Base-by-base conservation (phyloP, 2,797 vertebrate species). In the Antennarius maculatus region DNA sequence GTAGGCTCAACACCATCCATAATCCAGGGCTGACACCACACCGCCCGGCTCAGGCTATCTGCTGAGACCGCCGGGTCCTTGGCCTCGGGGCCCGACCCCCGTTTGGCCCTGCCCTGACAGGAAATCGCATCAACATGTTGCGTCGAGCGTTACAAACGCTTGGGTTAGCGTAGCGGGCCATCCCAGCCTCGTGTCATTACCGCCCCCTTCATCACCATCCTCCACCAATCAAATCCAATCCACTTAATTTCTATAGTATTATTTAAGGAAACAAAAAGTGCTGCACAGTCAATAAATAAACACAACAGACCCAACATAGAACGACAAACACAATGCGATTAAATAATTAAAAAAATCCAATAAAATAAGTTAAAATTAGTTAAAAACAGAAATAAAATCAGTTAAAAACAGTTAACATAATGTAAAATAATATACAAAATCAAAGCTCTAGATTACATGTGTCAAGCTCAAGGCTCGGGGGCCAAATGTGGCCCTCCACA, bases 1-100 rank as follows among this genome's bases (percentile, higher is more conserved):
- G 27, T 71, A 75, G 80, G 81, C 85, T 71, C 77, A 53, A 56
- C 52, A 69, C 82, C 91, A 91, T 93, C 90, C 84, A 93, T 93
- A 92, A 93, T 86, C 77, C 77, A 28, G 65, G 61, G 72, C 84
- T 89, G 86, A 91, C 85, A 65, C 77, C 59, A 80, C 85, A 80
- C 80, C 71, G 83, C 70, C 74, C 55, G 43, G 80, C 56, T 59
- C 64, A 17, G 74, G 77, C 67, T 73, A 82, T 81, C 83, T 74
- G 73, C 79, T 41, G 68, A 69, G 82, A 86, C 86, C 84, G 82
- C 79, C 67, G 18, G 87, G 86, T 1, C 82, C 87, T 81, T 79
- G 90, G 87, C 85, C 86, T 80, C 86, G 55, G 50, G 88, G 85
- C 67, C 76, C 74, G 86, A 54, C 80, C 78, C 78, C 18, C 39